Percentiles rank a stretch among this genome's conserved stretches.
These are phyloP conservation scores for Tylochromis polylepis DNA, from an alignment of 2,113 vertebrate species.

Conservation along the genomic window DNA sequence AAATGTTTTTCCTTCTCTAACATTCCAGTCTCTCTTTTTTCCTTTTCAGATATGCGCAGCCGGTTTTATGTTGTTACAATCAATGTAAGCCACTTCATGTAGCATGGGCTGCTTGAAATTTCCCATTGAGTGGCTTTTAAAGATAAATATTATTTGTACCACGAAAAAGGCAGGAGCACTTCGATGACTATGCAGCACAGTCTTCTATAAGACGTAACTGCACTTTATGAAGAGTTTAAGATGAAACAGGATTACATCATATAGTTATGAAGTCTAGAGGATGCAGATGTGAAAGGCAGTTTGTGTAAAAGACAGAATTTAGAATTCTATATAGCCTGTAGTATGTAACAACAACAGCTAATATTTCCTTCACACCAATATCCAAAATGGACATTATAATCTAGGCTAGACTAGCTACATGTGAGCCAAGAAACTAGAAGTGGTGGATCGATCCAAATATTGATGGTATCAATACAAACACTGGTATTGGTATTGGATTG, in stretches of 20 bases:
- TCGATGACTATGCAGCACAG: neutral
- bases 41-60: neutral
- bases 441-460: neutral
- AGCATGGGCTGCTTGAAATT: neutral
- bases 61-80: neutral
- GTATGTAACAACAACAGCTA: neutral
- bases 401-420: neutral
- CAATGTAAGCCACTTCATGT: neutral
- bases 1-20: neutral
- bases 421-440: neutral
- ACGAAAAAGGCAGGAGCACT: neutral
- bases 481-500: neutral
- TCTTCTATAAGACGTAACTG: neutral
- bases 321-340: neutral
- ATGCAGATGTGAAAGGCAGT: neutral
- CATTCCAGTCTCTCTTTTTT: constrained; percentile 1
- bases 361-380: neutral
- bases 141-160: neutral
- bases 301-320: neutral
- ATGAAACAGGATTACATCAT: neutral
- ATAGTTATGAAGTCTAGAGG: neutral
- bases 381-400: neutral
- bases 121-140: neutral
- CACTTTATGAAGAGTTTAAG: neutral
- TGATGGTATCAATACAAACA: neutral